Percentiles rank a stretch among this genome's conserved stretches.
These are phyloP conservation scores for Coracias cyanogaster DNA, from an alignment of 2,797 vertebrate species.

Conservation along the genomic window DNA sequence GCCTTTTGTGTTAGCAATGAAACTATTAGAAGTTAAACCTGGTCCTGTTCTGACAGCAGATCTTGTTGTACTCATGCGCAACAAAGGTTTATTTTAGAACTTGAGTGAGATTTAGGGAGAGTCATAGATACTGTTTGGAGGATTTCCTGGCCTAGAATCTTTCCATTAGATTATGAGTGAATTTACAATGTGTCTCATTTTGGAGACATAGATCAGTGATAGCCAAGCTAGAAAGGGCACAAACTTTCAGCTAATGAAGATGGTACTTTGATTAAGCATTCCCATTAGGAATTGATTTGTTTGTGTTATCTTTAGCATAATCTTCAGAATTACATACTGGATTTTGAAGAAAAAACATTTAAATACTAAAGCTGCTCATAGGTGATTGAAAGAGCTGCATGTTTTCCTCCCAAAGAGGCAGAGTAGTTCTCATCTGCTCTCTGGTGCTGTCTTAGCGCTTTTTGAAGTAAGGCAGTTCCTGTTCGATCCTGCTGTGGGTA, in stretches of 20 bases:
- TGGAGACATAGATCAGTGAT: neutral
- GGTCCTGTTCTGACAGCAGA: neutral
- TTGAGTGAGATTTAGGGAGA: neutral
- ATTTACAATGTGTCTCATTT: neutral
- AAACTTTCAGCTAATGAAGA: neutral
- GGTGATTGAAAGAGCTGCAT: neutral
- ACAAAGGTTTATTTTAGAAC: neutral
- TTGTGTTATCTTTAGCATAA: neutral
- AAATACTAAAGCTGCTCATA: neutral
- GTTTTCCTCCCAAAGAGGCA: neutral
- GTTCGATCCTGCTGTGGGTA: neutral
- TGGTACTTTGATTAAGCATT: neutral
- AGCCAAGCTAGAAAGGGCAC: neutral
- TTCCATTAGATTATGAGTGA: neutral
- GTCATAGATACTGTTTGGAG: neutral
- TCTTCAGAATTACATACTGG: neutral
- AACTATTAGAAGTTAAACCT: neutral
- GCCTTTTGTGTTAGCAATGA: neutral
- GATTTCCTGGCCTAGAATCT: neutral
- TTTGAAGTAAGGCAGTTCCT: neutral
- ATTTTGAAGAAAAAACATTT: neutral
- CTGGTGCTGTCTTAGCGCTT: neutral
- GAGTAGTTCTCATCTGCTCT: neutral
- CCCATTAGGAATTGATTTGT: neutral
- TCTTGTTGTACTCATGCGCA: neutral